Evolutionary conservation across 1,140 invertebrate genomes (phyloP).

Genomic region (Leptoteleia sp.): DNA sequence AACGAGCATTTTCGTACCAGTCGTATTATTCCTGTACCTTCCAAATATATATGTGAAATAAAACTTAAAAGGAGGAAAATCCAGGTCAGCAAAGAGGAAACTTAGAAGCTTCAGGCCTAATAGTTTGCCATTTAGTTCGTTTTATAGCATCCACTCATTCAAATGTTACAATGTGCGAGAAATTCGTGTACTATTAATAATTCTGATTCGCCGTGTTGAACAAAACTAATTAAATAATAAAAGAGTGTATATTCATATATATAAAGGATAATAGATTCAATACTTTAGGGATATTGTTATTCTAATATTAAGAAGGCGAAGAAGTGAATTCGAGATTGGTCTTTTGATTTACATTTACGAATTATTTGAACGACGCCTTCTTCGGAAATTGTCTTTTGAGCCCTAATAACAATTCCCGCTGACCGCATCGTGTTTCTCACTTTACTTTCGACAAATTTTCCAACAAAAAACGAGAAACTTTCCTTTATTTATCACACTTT

Average conservation of each 20-base stretch:
- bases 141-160: conserved; percentile 16
- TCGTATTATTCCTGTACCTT: conserved; percentile 10
- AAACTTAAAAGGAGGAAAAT: conserved; percentile 13
- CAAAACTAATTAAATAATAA: conserved; percentile 9
- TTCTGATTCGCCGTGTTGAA: conserved; percentile 22
- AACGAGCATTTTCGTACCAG: conserved; percentile 17
- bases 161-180: conserved; percentile 21
- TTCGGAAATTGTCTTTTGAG: conserved; percentile 71
- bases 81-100: conserved; percentile 8
- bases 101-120: conserved; percentile 27
- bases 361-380: conserved; percentile 60
- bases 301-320: conserved; percentile 30
- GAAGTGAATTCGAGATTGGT: conserved; percentile 10
- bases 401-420: conserved; percentile 72
- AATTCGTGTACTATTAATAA: conserved; percentile 30
- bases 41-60: conserved; percentile 7
- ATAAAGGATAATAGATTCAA: conserved; percentile 24
- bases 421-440: conserved; percentile 60
- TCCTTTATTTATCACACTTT: conserved; percentile 2
- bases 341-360: conserved; percentile 8
- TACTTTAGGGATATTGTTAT: conserved; percentile 28
- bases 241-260: conserved; percentile 38
- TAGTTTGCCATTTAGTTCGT: conserved; percentile 18
- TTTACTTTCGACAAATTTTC: conserved; percentile 2
- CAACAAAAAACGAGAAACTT: not conserved